Conservation (phyloP, 2,113 vertebrate species). For the Apodemus speciosus region DNA sequence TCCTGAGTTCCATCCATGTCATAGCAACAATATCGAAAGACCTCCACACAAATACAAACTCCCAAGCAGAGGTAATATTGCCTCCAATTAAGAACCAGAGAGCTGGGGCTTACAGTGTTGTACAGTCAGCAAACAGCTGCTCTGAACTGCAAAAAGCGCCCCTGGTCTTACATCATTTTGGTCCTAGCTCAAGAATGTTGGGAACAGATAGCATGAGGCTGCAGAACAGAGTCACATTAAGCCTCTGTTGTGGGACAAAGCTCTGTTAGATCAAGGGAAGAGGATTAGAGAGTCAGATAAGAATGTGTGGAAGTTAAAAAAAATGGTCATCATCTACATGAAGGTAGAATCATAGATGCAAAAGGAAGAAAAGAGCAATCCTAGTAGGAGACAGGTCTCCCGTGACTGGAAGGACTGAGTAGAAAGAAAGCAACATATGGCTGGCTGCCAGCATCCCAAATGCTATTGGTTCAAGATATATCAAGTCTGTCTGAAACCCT, state of each 20-base stretch:
- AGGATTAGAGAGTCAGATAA: neutral
- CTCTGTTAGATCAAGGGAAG: neutral
- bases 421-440: neutral
- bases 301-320: neutral
- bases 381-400: neutral
- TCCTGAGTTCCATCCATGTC: neutral
- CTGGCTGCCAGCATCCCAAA: slow-evolving; percentile 12
- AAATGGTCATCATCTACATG: neutral
- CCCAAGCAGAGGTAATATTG: neutral
- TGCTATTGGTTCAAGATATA: slow-evolving; percentile 4
- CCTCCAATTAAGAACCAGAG: neutral
- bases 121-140: neutral
- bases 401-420: neutral
- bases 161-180: slow-evolving; percentile 44
- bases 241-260: neutral
- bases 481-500: slow-evolving; percentile 41
- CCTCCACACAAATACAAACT: neutral
- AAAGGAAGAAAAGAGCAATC: neutral
- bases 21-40: neutral
- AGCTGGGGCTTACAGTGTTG: neutral
- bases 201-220: slow-evolving; percentile 44
- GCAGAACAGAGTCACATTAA: slow-evolving; percentile 11
- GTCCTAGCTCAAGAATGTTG: slow-evolving; percentile 46
- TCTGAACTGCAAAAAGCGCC: neutral
- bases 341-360: neutral